Evolutionary conservation across 2,797 vertebrate genomes (phyloP), one percentile per base, ranked within the genome.

Genomic region (Ptychadena robeensis): DNA sequence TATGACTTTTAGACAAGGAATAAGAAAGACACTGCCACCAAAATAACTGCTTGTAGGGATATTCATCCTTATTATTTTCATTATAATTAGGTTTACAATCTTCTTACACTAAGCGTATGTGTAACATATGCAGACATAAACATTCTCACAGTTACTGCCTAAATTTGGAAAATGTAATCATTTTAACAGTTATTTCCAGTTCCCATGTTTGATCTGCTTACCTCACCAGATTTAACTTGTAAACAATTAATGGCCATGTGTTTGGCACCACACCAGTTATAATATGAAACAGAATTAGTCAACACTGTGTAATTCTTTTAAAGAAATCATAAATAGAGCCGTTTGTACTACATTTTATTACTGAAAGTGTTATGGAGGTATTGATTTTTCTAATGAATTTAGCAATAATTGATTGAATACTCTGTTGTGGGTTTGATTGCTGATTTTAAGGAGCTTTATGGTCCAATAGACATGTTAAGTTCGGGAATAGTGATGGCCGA

Each of bases 251-350:
- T 64, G 87, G 87, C 86, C 87, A 82, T 85, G 87, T 85, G 86
- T 67, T 74, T 86, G 85, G 87, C 87, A 87, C 86, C 87, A 83
- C 73, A 82, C 78, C 86, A 80, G 88, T 90, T 88, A 83, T 91
- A 91, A 88, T 88, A 89, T 83, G 89, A 90, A 89, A 90, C 90
- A 92, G 85, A 87, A 59, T 81, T 88, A 74, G 88, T 90, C 89
- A 90, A 85, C 88, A 86, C 87, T 89, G 87, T 89, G 88, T 92
- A 90, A 91, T 89, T 86, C 87, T 93, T 94, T 94, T 91, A 92
- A 92, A 89, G 90, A 93, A 94, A 93, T 88, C 87, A 89, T 88
- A 91, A 91, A 93, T 71, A 80, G 90, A 93, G 91, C 85, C 86
- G 88, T 88, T 87, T 80, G 86, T 87, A 72, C 73, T 87, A 22